Percentiles rank a stretch among this genome's conserved stretches.
Conservation (phyloP, 1,140 invertebrate species). For the Bombus waltoni region DNA sequence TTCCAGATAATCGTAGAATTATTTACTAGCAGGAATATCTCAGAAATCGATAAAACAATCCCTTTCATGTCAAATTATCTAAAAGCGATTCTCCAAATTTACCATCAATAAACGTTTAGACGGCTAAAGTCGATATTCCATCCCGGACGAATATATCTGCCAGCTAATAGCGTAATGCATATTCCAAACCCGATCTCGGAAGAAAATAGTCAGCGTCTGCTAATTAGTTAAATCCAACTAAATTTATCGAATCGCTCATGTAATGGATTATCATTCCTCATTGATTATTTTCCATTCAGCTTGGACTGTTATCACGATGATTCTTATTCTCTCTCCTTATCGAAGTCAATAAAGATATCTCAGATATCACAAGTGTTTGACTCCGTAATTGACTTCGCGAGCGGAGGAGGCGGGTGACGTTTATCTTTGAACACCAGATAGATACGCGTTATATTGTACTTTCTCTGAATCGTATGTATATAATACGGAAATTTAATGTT, state of each 20-base stretch:
- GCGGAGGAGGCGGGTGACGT: neutral
- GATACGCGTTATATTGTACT: neutral
- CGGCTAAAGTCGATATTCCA: constrained; percentile 4
- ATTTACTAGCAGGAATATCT: neutral
- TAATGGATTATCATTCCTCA: neutral
- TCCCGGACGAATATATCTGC: neutral
- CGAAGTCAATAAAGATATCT: neutral
- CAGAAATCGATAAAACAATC: neutral
- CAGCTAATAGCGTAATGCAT: neutral
- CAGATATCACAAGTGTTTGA: neutral
- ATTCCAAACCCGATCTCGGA: neutral
- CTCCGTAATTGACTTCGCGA: neutral
- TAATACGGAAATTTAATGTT: neutral
- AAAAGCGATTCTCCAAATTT: neutral
- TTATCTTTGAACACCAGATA: constrained; percentile 21
- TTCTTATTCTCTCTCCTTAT: neutral
- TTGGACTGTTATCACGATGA: neutral
- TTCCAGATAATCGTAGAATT: neutral
- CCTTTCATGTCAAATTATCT: neutral
- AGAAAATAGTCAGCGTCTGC: neutral
- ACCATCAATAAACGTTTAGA: constrained; percentile 23
- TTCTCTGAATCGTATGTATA: neutral
- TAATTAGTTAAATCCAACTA: neutral
- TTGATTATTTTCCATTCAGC: neutral
- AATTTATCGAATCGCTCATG: neutral